Percentiles rank a stretch among this genome's conserved stretches.
These are phyloP conservation scores for Scytalopus superciliaris DNA, from an alignment of 2,113 vertebrate genomes.

Conservation along the genomic window DNA sequence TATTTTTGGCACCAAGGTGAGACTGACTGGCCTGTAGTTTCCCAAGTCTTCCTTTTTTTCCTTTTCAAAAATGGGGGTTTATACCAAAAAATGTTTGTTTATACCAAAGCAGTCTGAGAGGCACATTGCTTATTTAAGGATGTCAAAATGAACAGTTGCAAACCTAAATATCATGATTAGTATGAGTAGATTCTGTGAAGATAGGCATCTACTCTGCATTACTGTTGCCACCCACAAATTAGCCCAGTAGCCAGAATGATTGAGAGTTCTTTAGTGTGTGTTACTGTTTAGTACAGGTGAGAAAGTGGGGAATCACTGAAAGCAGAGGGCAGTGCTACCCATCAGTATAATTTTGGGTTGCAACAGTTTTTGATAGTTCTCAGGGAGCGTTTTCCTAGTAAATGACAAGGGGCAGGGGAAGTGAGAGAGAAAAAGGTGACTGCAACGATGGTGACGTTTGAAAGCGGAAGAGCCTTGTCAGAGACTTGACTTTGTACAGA, in stretches of 20 bases:
- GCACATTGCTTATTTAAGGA: not conserved
- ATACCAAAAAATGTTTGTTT: not conserved
- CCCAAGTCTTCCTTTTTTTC: not conserved
- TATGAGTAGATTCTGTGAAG: not conserved
- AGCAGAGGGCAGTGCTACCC: not conserved
- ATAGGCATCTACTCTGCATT: not conserved
- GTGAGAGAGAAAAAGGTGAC: not conserved
- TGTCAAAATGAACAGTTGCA: constrained; percentile 2
- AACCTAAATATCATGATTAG: not conserved
- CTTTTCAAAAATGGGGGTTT: not conserved
- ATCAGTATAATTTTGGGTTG: not conserved
- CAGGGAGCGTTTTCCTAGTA: not conserved
- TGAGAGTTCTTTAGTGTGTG: not conserved
- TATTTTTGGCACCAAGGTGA: not conserved
- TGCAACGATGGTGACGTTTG: constrained; percentile 50
- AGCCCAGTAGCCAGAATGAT: not conserved
- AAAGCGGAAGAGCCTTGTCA: constrained; percentile 42
- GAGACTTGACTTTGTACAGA: constrained; percentile 44
- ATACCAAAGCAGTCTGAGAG: not conserved
- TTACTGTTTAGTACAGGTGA: not conserved
- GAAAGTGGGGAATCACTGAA: not conserved
- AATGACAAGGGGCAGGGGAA: not conserved
- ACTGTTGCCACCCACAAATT: not conserved
- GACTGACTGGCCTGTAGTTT: not conserved
- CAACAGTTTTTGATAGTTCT: not conserved